Base-by-base conservation (phyloP, 2,888 invertebrate species). In the Melanchra persicariae region DNA sequence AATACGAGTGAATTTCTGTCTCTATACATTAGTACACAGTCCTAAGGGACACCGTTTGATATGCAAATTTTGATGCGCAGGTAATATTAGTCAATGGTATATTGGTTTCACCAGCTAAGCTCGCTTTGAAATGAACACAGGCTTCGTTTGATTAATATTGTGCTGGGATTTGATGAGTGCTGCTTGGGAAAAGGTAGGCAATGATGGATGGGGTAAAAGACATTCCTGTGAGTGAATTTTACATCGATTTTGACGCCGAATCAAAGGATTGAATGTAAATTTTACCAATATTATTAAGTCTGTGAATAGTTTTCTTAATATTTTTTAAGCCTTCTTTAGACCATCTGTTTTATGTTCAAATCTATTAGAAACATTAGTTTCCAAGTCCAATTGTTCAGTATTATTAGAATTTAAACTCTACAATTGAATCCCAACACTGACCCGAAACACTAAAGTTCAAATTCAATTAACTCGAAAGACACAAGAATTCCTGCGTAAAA, bases 1-100 rank as follows among this genome's bases (percentile, higher is more conserved):
- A 92, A 94, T 92, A 91, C 88, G 83, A 86, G 90, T 88, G 88
- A 91, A 92, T 93, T 89, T 88, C 91, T 88, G 86, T 90, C 90
- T 75, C 85, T 73, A 62, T 64, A 91, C 89, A 93, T 92, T 91
- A 88, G 77, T 81, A 83, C 87, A 82, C 84, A 85, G 81, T 86
- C 89, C 87, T 85, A 74, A 74, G 88, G 88, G 89, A 88, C 81
- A 80, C 75, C 90, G 90, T 92, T 92, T 92, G 94, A 93, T 91
- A 95, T 95, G 94, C 93, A 92, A 95, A 95, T 94, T 91, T 87
- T 86, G 90, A 89, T 91, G 88, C 89, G 89, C 88, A 91, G 90
- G 91, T 92, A 75, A 89, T 93, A 92, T 92, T 93, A 92, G 89
- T 91, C 90, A 90, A 89, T 89, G 92, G 89, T 91, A 92, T 94